Conservation (phyloP, 2,113 vertebrate genomes). For the Gymnogyps californianus region DNA sequence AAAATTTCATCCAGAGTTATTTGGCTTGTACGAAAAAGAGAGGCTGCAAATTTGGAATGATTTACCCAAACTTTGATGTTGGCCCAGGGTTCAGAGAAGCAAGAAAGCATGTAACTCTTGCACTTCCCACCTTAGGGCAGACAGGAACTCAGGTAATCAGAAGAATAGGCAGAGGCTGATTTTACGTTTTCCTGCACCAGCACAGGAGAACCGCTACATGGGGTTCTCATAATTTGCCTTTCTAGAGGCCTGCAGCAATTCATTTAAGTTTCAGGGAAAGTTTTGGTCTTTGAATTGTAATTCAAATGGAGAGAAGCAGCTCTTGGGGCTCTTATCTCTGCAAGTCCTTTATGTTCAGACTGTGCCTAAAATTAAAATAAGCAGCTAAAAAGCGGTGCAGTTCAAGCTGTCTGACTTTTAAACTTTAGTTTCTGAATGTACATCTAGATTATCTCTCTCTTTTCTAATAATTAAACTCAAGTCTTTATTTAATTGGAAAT, state of each 20-base stretch:
- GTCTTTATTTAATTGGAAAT: neutral
- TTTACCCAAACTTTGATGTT: neutral
- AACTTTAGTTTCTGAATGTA: neutral
- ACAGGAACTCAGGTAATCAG: neutral
- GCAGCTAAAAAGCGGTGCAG: neutral
- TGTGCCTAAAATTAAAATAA: neutral
- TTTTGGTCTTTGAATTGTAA: neutral
- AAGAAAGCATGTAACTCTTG: neutral
- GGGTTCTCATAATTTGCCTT: neutral
- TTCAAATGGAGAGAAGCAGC: neutral
- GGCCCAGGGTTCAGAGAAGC: neutral
- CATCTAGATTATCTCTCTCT: neutral
- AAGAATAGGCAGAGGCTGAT: neutral
- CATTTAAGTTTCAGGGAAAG: neutral
- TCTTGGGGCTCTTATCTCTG: neutral
- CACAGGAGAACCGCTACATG: neutral
- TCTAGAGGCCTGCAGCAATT: neutral
- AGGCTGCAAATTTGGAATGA: neutral
- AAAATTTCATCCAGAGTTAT: neutral
- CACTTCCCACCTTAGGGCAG: neutral
- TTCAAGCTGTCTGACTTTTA: neutral
- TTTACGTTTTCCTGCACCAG: neutral
- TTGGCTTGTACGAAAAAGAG: neutral
- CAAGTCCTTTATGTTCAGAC: neutral
- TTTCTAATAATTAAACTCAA: neutral